Conservation (phyloP, 2,113 vertebrate species). For the Egretta garzetta region DNA sequence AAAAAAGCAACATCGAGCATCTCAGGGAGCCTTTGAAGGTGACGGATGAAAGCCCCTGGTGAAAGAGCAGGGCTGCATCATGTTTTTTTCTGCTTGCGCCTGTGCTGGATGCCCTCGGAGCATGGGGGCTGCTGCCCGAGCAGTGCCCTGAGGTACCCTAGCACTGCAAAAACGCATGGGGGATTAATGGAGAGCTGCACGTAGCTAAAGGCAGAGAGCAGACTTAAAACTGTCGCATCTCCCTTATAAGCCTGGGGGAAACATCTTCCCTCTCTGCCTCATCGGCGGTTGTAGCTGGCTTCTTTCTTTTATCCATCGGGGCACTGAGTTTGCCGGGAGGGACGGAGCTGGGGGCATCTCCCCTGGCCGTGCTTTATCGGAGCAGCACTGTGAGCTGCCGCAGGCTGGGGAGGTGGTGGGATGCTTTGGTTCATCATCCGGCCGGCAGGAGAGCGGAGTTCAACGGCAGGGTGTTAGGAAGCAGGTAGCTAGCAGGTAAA, state of each 20-base stretch:
- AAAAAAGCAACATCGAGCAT: accelerated
- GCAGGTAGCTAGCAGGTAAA: accelerated
- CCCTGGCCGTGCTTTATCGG: accelerated
- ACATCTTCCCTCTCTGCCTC: background rate
- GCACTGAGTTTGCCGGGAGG: background rate
- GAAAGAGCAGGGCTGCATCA: background rate
- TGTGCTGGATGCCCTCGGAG: accelerated
- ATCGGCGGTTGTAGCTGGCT: accelerated
- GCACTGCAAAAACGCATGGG: accelerated
- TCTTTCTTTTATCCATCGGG: accelerated
- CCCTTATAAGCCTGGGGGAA: background rate
- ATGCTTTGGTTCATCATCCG: background rate
- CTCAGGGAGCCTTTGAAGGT: background rate
- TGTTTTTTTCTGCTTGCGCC: background rate
- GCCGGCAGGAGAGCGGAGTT: background rate
- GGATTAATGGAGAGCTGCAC: background rate
- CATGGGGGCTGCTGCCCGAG: background rate
- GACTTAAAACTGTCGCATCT: accelerated
- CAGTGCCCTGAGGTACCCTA: accelerated
- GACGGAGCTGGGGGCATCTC: background rate
- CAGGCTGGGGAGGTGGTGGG: accelerated
- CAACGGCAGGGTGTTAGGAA: accelerated
- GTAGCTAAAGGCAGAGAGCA: background rate
- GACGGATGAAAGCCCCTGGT: accelerated
- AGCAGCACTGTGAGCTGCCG: accelerated